Conservation (phyloP, 1,140 invertebrate species). For the Macrobrachium rosenbergii region DNA sequence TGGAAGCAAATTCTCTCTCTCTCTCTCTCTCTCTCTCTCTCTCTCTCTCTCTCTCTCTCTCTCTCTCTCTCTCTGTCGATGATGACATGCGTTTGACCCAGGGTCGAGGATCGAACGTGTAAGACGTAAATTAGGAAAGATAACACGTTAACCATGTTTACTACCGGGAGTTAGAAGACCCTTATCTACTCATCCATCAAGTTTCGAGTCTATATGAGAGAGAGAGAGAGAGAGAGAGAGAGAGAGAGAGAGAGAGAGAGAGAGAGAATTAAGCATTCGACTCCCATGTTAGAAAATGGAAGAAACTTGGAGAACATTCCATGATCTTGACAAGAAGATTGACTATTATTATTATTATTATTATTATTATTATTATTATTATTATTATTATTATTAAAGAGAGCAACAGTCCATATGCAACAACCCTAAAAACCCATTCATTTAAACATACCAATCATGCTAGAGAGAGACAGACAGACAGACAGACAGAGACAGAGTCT, state of each 20-base stretch:
- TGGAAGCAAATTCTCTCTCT: background rate
- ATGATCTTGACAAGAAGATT: no score
- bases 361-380: no score
- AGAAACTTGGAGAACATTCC: no score
- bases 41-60: conserved; percentile 34
- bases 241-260: conserved; percentile 14
- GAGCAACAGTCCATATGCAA: no score
- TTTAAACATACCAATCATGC: no score
- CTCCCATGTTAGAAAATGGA: no score
- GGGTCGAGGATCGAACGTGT: background rate
- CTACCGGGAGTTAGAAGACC: background rate
- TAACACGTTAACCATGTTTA: background rate
- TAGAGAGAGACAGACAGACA: no score
- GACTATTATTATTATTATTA: no score
- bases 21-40: conserved; percentile 34
- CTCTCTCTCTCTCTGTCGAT: conserved; percentile 29
- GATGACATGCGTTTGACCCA: background rate
- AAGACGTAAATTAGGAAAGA: background rate
- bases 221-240: conserved; percentile 10
- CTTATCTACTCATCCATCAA: no score
- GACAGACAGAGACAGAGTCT: no score
- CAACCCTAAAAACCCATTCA: no score
- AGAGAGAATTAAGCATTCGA: background rate
- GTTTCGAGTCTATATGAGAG: background rate
- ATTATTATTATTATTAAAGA: no score